Conservation (phyloP, 2,113 vertebrate genomes). For the Thermophis baileyi region DNA sequence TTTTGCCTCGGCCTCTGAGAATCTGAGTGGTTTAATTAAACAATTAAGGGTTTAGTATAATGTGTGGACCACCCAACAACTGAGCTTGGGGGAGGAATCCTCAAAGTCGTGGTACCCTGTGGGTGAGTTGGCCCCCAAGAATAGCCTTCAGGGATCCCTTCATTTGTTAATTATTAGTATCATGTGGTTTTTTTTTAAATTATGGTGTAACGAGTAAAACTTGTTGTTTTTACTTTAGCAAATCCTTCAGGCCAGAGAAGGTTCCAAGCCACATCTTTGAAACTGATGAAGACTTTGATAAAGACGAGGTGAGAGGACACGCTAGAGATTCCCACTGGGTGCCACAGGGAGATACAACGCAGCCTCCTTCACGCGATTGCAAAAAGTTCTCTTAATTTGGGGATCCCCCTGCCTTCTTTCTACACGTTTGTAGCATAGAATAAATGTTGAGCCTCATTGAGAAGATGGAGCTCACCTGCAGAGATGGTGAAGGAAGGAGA, state of each 20-base stretch:
- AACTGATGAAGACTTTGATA: slow-evolving; percentile 90
- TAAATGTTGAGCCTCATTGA: too few species aligned
- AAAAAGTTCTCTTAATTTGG: too few species aligned
- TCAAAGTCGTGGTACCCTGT: not conserved
- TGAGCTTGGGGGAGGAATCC: not conserved
- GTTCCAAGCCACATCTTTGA: slow-evolving; percentile 90
- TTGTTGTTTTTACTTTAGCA: slow-evolving; percentile 73
- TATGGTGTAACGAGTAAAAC: not conserved
- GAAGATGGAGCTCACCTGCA: not conserved
- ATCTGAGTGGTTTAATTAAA: not conserved
- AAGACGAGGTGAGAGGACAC: slow-evolving; percentile 81
- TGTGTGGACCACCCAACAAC: not conserved
- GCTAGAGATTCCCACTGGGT: accelerated
- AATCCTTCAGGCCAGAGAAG: slow-evolving; percentile 92
- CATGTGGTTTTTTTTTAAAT: not conserved
- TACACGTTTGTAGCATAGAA: not conserved
- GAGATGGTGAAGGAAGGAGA: not conserved
- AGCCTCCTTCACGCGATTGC: not conserved
- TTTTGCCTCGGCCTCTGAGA: not conserved
- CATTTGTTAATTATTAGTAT: not conserved
- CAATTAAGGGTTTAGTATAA: not conserved
- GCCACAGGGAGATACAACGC: not conserved
- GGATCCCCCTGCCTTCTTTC: not conserved
- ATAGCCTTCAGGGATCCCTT: not conserved
- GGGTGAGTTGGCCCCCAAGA: not conserved